Evolutionary conservation across 2,797 vertebrate species (phyloP).

Genomic region (Carcharodon carcharias): DNA sequence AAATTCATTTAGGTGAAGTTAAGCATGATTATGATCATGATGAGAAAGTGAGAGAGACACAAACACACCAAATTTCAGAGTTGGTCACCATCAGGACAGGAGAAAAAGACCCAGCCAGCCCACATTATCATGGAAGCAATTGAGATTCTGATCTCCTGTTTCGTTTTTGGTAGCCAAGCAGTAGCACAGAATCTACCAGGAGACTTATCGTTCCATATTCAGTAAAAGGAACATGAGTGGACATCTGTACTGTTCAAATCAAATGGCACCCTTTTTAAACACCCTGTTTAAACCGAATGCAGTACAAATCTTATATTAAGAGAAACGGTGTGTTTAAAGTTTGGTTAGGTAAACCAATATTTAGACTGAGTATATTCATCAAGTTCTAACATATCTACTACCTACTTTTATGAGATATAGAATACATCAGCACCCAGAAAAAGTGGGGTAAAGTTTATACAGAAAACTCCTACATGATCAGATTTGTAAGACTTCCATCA

Average conservation of each 20-base stretch:
- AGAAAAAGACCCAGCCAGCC: background rate
- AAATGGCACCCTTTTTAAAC: background rate
- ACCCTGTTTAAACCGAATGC: background rate
- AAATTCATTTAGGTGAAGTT: background rate
- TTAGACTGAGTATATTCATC: background rate
- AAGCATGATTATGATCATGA: background rate
- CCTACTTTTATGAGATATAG: background rate
- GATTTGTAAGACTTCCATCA: background rate
- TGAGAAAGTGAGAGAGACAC: background rate
- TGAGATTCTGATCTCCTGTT: background rate
- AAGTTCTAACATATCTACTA: background rate
- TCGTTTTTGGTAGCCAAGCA: background rate
- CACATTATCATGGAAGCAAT: background rate
- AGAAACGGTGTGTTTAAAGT: background rate
- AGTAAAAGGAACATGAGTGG: background rate
- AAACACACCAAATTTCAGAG: background rate
- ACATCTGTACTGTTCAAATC: background rate
- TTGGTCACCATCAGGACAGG: background rate
- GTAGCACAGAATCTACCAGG: background rate
- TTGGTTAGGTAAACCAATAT: background rate
- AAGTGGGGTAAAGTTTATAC: background rate
- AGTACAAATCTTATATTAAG: background rate
- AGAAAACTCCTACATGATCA: background rate
- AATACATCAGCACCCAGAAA: background rate
- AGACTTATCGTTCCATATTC: background rate